Evolutionary conservation across 37 sponge, comb jelly and placozoan species (phyloP).

Genomic region (Diacarnus erythraeanus): DNA sequence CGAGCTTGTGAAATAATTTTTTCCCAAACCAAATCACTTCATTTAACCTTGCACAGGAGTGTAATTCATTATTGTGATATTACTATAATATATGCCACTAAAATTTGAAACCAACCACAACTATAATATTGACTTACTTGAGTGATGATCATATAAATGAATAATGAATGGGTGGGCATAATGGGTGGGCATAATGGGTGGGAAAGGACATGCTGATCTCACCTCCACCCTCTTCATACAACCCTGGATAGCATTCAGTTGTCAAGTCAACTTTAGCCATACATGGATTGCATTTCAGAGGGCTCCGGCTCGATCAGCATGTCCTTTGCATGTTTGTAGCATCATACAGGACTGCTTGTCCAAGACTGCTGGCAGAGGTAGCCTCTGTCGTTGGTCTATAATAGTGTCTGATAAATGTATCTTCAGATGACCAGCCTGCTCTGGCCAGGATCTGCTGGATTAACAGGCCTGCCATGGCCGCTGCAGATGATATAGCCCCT

Average conservation of each 20-base stretch:
- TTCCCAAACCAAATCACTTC: too few relatives aligned
- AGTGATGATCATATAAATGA: too few relatives aligned
- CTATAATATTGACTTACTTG: too few relatives aligned
- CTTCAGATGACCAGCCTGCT: slow-evolving; percentile 23
- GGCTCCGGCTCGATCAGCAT: slow-evolving; percentile 36
- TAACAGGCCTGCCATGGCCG: slow-evolving; percentile 16
- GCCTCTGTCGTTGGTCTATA: slow-evolving; percentile 7
- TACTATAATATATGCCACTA: too few relatives aligned
- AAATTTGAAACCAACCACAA: too few relatives aligned
- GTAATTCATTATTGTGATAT: too few relatives aligned
- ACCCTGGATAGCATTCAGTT: slow-evolving; percentile 19
- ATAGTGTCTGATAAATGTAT: slow-evolving; percentile 11
- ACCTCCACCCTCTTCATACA: slow-evolving; percentile 31
- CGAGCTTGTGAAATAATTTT: too few relatives aligned
- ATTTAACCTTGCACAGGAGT: too few relatives aligned
- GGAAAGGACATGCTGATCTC: slow-evolving; percentile 38
- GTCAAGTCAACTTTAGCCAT: neutral
- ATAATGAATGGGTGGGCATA: neutral
- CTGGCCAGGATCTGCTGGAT: slow-evolving; percentile 14
- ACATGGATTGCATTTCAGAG: slow-evolving; percentile 6
- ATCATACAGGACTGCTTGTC: slow-evolving; percentile 12
- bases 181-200: slow-evolving; percentile 2
- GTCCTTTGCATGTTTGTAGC: slow-evolving; percentile 35
- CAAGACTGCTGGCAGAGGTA: neutral
- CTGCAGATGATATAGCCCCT: slow-evolving; percentile 29